These are phyloP conservation scores for Plagodis pulveraria DNA, from an alignment of 2,888 invertebrate genomes.

Conservation along the genomic window DNA sequence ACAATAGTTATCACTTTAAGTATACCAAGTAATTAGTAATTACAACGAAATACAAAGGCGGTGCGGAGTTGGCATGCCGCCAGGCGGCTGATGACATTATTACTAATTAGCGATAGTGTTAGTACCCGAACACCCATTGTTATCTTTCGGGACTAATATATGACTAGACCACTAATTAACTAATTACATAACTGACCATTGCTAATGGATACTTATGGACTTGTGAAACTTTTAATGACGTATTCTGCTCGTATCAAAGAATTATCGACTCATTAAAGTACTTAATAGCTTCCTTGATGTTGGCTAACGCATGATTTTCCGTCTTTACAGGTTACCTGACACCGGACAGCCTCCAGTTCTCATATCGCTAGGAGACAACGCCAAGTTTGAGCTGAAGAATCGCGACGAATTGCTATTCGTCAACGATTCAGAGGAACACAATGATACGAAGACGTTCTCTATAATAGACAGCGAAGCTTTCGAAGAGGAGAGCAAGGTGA, in stretches of 20 bases:
- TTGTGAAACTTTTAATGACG: slow-evolving; percentile 2
- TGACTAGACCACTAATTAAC: slow-evolving; percentile 7
- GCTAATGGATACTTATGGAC: slow-evolving; percentile 4
- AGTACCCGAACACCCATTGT: slow-evolving; percentile 8
- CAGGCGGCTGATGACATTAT: slow-evolving; percentile 22
- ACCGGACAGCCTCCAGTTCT: slow-evolving; percentile 86
- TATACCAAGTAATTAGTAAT: slow-evolving; percentile 13
- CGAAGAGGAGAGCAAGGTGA: slow-evolving; percentile 50
- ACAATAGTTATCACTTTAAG: slow-evolving; percentile 1
- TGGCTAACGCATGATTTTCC: slow-evolving; percentile 28
- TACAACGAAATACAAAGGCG: slow-evolving; percentile 8
- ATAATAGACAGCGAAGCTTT: slow-evolving; percentile 60
- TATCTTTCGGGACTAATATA: slow-evolving; percentile 11
- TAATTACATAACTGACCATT: slow-evolving; percentile 12
- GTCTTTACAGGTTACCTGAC: slow-evolving; percentile 86
- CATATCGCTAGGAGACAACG: slow-evolving; percentile 86
- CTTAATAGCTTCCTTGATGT: slow-evolving; percentile 3
- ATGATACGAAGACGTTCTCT: slow-evolving; percentile 72
- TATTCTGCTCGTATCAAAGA: neutral
- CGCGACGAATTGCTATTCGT: slow-evolving; percentile 80
- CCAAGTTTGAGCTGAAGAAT: slow-evolving; percentile 84
- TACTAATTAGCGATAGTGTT: slow-evolving; percentile 17
- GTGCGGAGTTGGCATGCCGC: slow-evolving; percentile 13
- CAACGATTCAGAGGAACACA: slow-evolving; percentile 76
- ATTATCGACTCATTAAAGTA: slow-evolving; percentile 3